phyloP scores from a whole-genome alignment of 2,888 invertebrate species.

The Trachelus tabidus region DNA sequence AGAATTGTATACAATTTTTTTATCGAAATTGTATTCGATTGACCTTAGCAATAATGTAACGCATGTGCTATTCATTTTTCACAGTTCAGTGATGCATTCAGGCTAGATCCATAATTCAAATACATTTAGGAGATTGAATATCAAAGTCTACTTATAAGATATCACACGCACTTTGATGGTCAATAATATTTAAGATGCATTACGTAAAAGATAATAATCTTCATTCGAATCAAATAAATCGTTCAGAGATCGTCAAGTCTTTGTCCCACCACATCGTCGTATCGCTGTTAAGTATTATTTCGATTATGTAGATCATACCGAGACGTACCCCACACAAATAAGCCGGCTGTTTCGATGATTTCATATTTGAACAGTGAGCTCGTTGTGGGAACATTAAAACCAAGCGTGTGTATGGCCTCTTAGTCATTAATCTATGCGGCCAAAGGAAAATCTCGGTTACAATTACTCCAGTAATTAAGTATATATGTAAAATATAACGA shows the following conservation, averaged over 20 bases:
- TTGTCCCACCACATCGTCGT: background rate
- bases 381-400: conserved; percentile 46
- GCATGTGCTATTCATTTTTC: background rate
- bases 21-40: background rate
- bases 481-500: background rate
- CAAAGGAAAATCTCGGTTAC: conserved; percentile 32
- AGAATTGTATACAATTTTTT: no score
- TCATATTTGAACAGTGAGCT: conserved; percentile 26
- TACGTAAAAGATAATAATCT: background rate
- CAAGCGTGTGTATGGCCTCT: conserved; percentile 51
- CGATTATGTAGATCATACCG: background rate
- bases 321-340: conserved; percentile 15
- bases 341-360: conserved; percentile 35
- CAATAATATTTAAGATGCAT: background rate
- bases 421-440: conserved; percentile 26
- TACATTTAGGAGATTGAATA: background rate
- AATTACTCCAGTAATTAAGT: background rate
- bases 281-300: no score
- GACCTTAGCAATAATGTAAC: background rate
- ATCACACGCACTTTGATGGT: background rate
- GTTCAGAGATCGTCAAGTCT: background rate
- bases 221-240: background rate
- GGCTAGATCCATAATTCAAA: background rate
- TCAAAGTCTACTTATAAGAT: background rate
- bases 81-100: background rate